Evolutionary conservation across 2,113 vertebrate species (phyloP).

Genomic region (Carassius carassius): DNA sequence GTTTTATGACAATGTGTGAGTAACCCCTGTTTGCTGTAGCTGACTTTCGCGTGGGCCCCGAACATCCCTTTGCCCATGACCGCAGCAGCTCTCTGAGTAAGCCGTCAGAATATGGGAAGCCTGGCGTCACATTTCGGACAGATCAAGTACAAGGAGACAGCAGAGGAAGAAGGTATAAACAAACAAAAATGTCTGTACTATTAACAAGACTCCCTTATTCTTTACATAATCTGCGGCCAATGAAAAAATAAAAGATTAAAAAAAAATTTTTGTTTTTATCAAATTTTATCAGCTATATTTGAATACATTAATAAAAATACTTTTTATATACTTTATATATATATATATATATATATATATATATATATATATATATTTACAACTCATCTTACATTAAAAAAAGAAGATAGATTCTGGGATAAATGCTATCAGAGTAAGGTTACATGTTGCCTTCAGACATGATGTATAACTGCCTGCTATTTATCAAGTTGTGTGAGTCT

Average conservation of each 20-base stretch:
- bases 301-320: no score
- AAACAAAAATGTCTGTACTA: neutral
- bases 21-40: constrained; percentile 66
- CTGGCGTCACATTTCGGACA: constrained; percentile 42
- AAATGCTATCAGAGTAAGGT: constrained; percentile 44
- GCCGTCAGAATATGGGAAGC: constrained; percentile 51
- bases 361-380: no score
- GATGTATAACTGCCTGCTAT: constrained; percentile 60
- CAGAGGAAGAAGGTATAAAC: constrained; percentile 28
- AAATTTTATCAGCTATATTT: no score
- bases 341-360: no score
- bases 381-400: neutral
- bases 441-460: constrained; percentile 49
- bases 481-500: constrained; percentile 56
- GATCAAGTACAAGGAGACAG: constrained; percentile 24
- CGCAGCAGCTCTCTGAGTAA: constrained; percentile 47
- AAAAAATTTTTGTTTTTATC: no score
- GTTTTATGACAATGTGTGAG: constrained; percentile 60
- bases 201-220: neutral
- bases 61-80: constrained; percentile 50
- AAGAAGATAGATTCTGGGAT: neutral
- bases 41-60: constrained; percentile 52
- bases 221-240: neutral
- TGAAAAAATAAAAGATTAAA: no score
- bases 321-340: no score